These are phyloP conservation scores for Phrynosoma platyrhinos DNA, from an alignment of 2,113 vertebrate species.

Conservation along the genomic window DNA sequence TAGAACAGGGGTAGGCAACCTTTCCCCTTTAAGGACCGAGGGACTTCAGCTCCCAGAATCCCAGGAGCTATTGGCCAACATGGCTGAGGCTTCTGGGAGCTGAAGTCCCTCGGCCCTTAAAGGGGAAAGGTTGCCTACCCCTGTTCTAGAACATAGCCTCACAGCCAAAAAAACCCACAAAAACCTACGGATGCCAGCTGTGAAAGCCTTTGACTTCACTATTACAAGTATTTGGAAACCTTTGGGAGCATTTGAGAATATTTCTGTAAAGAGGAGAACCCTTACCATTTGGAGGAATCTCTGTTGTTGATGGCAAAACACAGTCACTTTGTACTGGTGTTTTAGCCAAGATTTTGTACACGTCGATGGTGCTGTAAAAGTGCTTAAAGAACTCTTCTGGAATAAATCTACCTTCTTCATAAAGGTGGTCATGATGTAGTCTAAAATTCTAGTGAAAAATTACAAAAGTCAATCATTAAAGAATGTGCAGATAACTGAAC, in stretches of 20 bases:
- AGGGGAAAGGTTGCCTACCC: no score
- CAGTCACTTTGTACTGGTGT: constrained; percentile 74
- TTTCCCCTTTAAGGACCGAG: no score
- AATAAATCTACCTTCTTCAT: constrained; percentile 70
- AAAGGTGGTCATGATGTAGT: constrained; percentile 73
- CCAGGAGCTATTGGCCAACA: no score
- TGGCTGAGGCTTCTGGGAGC: no score
- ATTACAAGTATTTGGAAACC: constrained; percentile 32
- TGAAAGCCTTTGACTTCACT: no score
- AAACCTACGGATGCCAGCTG: no score
- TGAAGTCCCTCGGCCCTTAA: no score
- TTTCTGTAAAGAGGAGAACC: constrained; percentile 9
- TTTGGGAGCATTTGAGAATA: constrained; percentile 17
- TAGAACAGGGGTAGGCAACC: no score
- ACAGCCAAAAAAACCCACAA: no score
- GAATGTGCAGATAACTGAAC: not conserved
- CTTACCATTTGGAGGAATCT: constrained; percentile 77
- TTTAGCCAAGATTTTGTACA: constrained; percentile 77
- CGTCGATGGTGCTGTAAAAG: constrained; percentile 81
- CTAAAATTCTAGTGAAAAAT: constrained; percentile 74
- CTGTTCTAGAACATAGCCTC: no score
- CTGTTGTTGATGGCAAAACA: constrained; percentile 76
- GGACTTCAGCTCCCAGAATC: no score
- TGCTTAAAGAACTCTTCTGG: constrained; percentile 81
- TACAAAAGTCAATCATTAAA: constrained; percentile 36